These are phyloP conservation scores for Beris chalybata DNA, from an alignment of 2,888 invertebrate genomes.

Conservation along the genomic window DNA sequence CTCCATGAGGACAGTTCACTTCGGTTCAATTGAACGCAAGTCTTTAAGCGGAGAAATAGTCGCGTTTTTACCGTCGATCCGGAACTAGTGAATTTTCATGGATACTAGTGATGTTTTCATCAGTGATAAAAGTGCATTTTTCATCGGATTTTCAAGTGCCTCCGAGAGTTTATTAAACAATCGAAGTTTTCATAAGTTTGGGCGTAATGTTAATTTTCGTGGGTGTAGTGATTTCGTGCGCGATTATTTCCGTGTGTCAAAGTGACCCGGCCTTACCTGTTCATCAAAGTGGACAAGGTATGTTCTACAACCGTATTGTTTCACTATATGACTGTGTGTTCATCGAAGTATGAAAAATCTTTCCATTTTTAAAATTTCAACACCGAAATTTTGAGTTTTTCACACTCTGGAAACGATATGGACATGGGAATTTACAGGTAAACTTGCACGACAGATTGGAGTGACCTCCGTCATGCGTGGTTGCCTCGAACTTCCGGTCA, in stretches of 20 bases:
- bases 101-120: constrained; percentile 8
- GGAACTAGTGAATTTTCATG: not conserved
- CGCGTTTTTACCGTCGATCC: not conserved
- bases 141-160: not conserved
- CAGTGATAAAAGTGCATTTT: not conserved
- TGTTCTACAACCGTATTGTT: no score
- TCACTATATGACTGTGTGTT: not conserved
- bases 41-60: not conserved
- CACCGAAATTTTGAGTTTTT: not conserved
- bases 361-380: not conserved
- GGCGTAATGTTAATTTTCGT: no score
- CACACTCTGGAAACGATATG: no score
- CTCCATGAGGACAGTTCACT: not conserved
- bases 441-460: constrained; percentile 3
- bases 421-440: constrained; percentile 11
- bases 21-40: not conserved
- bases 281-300: no score
- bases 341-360: not conserved
- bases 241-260: no score
- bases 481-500: constrained; percentile 35
- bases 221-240: no score
- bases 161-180: no score
- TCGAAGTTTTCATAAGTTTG: no score
- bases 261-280: no score
- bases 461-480: constrained; percentile 39